Evolutionary conservation across 2,113 vertebrate species (phyloP), one percentile per base, ranked within the genome.

Genomic region (Chauna torquata): DNA sequence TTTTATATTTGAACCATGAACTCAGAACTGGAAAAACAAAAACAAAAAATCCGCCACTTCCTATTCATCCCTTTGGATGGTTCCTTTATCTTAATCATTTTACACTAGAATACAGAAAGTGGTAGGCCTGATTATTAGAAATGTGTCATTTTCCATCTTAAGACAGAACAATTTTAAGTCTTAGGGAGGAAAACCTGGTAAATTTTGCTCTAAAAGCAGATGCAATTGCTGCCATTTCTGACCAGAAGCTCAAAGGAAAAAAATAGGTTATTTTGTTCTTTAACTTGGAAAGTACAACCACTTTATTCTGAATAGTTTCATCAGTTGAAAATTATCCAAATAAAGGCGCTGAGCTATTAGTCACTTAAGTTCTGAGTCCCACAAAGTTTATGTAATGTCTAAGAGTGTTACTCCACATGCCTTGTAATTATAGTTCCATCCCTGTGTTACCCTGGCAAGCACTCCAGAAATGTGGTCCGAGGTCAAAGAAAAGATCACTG

Each of bases 401-500:
- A 38, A 45, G 54, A 85, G 45, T 86, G 42, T 80, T 80, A 74
- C 20, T 92, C 49, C 59, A 62, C 2, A 0, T 72, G 22, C 57
- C 44, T 87, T 38, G 83, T 89, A 91, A 87, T 92, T 97, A 87
- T 42, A 94, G 75, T 87, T 66, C 59, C 25, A 44, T 95, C 65
- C 49, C 38, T 86, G 24, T 76, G 66, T 88, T 82, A 65, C 44
- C 44, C 71, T 87, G 62, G n/a, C 65, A 92, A 68, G 66, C 50
- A 8, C 24, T 82, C 50, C 23, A 50, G 61, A 91, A 97, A 42
- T 42, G 66, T 89, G 58, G 62, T 91, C 27, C 0, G 2, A 82
- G 72, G 80, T 84, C 76, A 94, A 93, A 94, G 75, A 64, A 94
- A 88, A 94, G 71, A 92, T 77, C 4, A 2, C 61, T 85, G 82